Conservation (phyloP, 2,113 vertebrate genomes). For the Vombatus ursinus region DNA sequence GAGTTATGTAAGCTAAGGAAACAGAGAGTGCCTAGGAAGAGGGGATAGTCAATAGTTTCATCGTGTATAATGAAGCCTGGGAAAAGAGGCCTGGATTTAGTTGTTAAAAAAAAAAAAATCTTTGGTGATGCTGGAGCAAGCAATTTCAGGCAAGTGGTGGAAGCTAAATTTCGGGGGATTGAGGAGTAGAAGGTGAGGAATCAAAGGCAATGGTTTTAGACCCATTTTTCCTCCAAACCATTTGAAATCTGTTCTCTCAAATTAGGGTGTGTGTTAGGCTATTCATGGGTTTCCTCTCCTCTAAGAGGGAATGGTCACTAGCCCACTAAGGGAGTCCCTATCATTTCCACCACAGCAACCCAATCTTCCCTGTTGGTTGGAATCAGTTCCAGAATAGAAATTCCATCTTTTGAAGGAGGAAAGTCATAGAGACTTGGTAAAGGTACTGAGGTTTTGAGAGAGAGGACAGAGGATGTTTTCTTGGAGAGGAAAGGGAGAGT, state of each 20-base stretch:
- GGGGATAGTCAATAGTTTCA: too few relatives aligned
- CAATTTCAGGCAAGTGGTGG: too few relatives aligned
- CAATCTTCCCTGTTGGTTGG: neutral
- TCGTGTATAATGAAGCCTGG: too few relatives aligned
- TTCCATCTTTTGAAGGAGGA: neutral
- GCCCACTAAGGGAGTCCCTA: neutral
- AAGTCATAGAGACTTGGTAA: too few relatives aligned
- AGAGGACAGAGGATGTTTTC: neutral
- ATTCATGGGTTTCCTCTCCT: neutral
- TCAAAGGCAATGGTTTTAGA: too few relatives aligned
- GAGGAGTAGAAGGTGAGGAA: too few relatives aligned
- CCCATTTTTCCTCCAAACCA: neutral
- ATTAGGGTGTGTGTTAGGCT: neutral
- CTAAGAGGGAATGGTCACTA: neutral
- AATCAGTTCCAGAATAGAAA: neutral
- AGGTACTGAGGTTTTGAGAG: neutral
- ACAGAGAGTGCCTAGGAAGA: too few relatives aligned
- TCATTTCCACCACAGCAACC: neutral
- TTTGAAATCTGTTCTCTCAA: neutral
- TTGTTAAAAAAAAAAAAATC: too few relatives aligned
- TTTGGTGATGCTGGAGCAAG: too few relatives aligned
- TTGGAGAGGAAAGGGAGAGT: neutral
- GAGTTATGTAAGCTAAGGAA: too few relatives aligned
- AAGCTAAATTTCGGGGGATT: too few relatives aligned
- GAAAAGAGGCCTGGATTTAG: too few relatives aligned